Conservation (phyloP, 1,140 invertebrate species). For the Lanistes nyassanus region DNA sequence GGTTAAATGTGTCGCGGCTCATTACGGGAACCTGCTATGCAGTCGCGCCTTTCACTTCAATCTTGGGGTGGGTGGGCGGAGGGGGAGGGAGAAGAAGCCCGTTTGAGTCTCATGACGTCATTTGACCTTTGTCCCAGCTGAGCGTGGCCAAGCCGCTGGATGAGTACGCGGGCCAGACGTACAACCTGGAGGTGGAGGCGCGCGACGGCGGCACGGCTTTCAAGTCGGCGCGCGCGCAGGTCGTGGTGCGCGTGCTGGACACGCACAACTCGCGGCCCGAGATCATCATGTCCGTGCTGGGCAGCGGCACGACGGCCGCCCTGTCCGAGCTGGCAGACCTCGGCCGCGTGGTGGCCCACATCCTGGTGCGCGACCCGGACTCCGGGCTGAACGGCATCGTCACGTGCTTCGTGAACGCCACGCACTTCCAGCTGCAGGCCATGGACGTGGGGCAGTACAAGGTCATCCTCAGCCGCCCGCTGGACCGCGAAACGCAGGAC, state of each 20-base stretch:
- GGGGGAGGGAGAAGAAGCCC: too few species aligned
- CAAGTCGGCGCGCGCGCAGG: constrained; percentile 41
- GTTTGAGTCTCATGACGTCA: too few species aligned
- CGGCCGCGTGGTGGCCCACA: constrained; percentile 54
- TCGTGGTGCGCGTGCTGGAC: constrained; percentile 55
- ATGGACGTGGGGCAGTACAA: constrained; percentile 51
- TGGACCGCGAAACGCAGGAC: constrained; percentile 43
- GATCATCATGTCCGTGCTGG: constrained; percentile 51
- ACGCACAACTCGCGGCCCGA: constrained; percentile 58
- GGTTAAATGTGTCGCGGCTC: too few species aligned
- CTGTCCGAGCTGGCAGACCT: constrained; percentile 55
- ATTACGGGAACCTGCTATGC: too few species aligned
- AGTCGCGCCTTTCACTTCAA: too few species aligned
- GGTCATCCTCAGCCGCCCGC: constrained; percentile 43
- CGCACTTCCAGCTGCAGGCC: constrained; percentile 43
- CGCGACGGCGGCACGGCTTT: constrained; percentile 37
- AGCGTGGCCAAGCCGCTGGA: constrained; percentile 30
- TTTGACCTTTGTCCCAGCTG: not conserved
- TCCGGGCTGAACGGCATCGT: constrained; percentile 52
- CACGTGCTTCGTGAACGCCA: constrained; percentile 40
- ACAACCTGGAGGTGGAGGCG: constrained; percentile 43
- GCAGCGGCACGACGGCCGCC: constrained; percentile 36
- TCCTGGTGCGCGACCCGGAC: constrained; percentile 54
- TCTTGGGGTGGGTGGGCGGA: too few species aligned
- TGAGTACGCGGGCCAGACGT: constrained; percentile 41